These are phyloP conservation scores for Phaethon lepturus DNA, from an alignment of 2,113 vertebrate genomes.

Conservation along the genomic window DNA sequence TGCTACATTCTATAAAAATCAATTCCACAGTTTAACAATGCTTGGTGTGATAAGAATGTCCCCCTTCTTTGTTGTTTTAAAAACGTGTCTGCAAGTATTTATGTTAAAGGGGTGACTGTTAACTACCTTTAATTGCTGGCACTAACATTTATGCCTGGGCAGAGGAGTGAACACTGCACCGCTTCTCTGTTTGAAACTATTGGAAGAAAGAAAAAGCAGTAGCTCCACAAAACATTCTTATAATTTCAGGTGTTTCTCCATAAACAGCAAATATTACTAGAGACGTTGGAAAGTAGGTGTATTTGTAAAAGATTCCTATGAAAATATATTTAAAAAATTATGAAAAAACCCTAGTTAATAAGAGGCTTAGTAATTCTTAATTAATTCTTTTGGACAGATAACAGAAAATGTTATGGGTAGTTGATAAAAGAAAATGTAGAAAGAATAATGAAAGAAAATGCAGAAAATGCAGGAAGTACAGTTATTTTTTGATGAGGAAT, in stretches of 20 bases:
- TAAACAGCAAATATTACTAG: background rate
- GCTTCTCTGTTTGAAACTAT: background rate
- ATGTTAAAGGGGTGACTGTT: background rate
- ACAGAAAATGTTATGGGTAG: background rate
- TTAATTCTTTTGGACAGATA: background rate
- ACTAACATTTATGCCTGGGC: background rate
- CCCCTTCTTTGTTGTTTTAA: background rate
- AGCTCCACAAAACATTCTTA: background rate
- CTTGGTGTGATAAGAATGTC: background rate
- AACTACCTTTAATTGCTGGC: background rate
- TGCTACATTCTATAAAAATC: background rate
- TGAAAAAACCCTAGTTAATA: rapidly evolving
- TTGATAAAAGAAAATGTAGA: background rate
- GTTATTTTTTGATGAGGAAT: background rate
- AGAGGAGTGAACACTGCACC: background rate
- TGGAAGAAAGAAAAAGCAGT: background rate
- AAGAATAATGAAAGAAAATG: background rate
- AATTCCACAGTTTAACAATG: background rate
- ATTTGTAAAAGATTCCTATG: background rate
- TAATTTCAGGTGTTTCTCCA: background rate
- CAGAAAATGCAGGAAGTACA: background rate
- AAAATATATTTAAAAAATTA: background rate
- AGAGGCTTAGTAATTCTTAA: too few species aligned
- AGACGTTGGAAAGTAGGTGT: background rate
- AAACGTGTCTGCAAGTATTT: background rate